Evolutionary conservation across 2,113 vertebrate species (phyloP).

Genomic region (Pimephales promelas): DNA sequence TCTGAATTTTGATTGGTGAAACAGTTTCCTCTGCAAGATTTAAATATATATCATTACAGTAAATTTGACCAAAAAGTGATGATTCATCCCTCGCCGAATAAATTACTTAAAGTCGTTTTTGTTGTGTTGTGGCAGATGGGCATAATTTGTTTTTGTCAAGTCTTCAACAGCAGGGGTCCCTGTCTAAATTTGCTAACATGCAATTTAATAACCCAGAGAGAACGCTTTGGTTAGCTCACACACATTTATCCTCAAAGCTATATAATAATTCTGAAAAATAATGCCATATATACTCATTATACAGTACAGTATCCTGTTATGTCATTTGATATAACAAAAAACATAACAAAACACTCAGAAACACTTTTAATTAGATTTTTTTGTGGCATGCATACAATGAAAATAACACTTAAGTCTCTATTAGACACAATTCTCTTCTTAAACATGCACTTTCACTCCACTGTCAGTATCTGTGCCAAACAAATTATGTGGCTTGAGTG

Average conservation of each 20-base stretch:
- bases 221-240: conserved; percentile 30
- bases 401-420: background rate
- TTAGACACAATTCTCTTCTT: background rate
- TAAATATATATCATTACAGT: background rate
- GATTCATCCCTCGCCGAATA: conserved; percentile 32
- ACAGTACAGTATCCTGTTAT: background rate
- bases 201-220: conserved; percentile 12
- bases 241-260: background rate
- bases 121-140: conserved; percentile 46
- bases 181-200: conserved; percentile 46
- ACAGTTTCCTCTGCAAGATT: background rate
- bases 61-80: background rate
- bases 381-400: background rate
- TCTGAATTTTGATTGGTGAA: background rate
- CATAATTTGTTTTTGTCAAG: conserved; percentile 41
- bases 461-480: background rate
- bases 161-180: conserved; percentile 45
- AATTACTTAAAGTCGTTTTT: conserved; percentile 36
- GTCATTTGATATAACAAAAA: background rate
- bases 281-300: background rate
- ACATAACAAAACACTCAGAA: too few relatives aligned
- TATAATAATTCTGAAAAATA: too few relatives aligned
- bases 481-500: background rate
- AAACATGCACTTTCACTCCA: conserved; percentile 2
- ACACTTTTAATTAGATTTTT: background rate